Evolutionary conservation across 2,797 vertebrate genomes (phyloP).

Genomic region (Catostomus latipinnis): DNA sequence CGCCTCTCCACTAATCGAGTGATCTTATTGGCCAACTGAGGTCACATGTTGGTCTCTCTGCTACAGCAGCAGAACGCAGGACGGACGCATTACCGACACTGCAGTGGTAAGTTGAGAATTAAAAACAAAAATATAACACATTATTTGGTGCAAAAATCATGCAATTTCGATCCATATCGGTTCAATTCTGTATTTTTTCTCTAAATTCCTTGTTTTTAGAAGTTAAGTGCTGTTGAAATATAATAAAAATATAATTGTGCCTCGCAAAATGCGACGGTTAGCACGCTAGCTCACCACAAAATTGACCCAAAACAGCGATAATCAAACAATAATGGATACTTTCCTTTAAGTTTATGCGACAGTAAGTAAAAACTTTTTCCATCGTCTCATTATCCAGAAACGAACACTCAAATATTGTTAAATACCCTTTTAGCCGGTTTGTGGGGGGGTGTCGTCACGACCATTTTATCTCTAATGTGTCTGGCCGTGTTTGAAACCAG

Average conservation of each 20-base stretch:
- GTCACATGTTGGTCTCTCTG: neutral
- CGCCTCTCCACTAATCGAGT: neutral
- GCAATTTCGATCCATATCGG: no score
- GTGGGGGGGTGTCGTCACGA: slow-evolving; percentile 16
- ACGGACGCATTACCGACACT: neutral
- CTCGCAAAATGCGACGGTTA: neutral
- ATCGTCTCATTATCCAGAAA: neutral
- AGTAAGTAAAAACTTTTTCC: neutral
- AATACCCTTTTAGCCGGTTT: neutral
- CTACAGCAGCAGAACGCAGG: neutral
- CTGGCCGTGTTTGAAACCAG: neutral
- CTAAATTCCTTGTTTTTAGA: neutral
- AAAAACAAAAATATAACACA: neutral
- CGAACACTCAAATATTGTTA: neutral
- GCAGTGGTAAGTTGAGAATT: neutral
- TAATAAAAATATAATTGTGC: neutral
- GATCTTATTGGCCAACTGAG: slow-evolving; percentile 11
- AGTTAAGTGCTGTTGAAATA: neutral
- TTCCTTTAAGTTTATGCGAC: no score
- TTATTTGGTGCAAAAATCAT: no score
- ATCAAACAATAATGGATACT: no score
- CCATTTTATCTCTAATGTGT: slow-evolving; percentile 29
- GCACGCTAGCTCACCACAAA: neutral
- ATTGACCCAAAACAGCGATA: neutral
- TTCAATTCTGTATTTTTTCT: rapidly evolving